phyloP scores from a whole-genome alignment of 1,140 invertebrate genomes.

The Lanistes nyassanus region DNA sequence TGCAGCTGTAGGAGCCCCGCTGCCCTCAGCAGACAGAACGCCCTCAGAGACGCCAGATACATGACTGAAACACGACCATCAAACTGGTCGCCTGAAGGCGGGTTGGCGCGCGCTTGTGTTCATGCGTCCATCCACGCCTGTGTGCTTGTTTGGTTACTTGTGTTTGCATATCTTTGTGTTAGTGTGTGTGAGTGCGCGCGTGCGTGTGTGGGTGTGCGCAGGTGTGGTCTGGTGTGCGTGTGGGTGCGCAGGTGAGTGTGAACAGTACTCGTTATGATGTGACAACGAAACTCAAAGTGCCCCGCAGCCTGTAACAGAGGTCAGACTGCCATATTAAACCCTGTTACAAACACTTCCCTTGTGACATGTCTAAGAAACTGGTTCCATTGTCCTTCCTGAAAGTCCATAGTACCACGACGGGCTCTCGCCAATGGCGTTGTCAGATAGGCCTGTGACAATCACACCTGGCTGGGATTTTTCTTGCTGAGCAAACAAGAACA shows the following conservation, averaged over 20 bases:
- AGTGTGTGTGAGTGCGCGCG: background rate
- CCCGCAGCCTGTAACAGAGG: background rate
- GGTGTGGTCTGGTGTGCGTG: background rate
- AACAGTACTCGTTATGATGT: background rate
- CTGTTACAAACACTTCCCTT: too few relatives aligned
- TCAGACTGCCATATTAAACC: too few relatives aligned
- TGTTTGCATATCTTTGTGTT: background rate
- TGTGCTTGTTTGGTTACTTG: background rate
- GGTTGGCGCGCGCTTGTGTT: background rate
- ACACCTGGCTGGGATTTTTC: too few relatives aligned
- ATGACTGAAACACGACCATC: background rate
- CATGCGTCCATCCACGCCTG: background rate
- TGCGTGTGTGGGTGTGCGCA: background rate
- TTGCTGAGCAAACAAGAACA: too few relatives aligned
- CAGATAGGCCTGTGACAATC: too few relatives aligned
- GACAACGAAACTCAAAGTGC: background rate
- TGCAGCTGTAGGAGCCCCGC: background rate
- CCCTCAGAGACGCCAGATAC: background rate
- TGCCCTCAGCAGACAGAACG: background rate
- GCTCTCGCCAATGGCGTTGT: too few relatives aligned
- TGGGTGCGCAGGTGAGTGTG: slow-evolving; percentile 1
- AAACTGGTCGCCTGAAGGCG: background rate
- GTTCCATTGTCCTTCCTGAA: too few relatives aligned
- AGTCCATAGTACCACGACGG: too few relatives aligned
- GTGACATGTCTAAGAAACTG: too few relatives aligned